Evolutionary conservation across 2,797 vertebrate species (phyloP).

Genomic region (Bradypodion pumilum): DNA sequence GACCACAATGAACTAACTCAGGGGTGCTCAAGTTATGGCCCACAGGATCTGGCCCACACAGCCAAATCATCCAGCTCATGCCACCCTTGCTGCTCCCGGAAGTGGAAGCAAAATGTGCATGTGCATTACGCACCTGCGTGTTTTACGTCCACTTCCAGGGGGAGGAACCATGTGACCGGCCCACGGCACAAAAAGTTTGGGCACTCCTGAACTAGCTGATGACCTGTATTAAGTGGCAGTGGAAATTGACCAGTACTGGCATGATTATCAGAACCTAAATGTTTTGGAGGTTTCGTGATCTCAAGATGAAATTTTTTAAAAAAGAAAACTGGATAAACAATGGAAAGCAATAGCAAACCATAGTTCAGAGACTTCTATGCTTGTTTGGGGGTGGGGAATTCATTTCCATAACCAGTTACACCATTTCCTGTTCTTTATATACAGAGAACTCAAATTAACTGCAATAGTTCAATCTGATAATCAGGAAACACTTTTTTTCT

Average conservation of each 20-base stretch:
- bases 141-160: too few relatives aligned
- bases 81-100: too few relatives aligned
- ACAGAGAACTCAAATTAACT: not conserved
- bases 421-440: not conserved
- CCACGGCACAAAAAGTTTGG: too few relatives aligned
- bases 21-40: too few relatives aligned
- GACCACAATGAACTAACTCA: not conserved
- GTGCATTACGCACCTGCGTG: too few relatives aligned
- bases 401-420: not conserved
- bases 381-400: not conserved
- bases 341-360: not conserved
- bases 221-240: not conserved
- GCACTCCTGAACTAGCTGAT: too few relatives aligned
- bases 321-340: not conserved
- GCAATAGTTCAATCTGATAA: not conserved
- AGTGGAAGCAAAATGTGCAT: too few relatives aligned
- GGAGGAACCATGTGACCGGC: too few relatives aligned
- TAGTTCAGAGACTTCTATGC: not conserved
- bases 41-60: too few relatives aligned
- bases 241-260: not conserved
- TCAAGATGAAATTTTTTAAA: not conserved
- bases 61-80: too few relatives aligned
- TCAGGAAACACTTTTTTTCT: not conserved
- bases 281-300: not conserved
- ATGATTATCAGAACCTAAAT: not conserved